Evolutionary conservation across 2,888 invertebrate genomes (phyloP), one percentile per base, ranked within the genome.

Genomic region (Scaeva pyrastri): DNA sequence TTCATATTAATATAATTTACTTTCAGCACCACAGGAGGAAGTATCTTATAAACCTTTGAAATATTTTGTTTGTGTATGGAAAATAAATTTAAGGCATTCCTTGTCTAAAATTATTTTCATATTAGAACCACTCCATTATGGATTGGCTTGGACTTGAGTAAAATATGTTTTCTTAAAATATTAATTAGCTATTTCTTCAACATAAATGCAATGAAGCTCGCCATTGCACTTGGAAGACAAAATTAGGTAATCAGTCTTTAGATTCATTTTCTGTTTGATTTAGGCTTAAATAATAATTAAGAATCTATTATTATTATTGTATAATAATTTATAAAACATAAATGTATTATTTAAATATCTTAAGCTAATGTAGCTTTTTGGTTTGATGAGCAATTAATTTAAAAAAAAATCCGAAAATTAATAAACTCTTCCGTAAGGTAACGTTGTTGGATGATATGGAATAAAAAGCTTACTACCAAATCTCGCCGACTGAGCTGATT

Each of bases 351-450:
- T n/a, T 52, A 75, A 68, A 71, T 55, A 21, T 70, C 73, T 60
- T 80, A 73, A 86, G 56, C 68, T 81, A 82, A 82, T 71, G 39
- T 74, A 78, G 73, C 77, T 73, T 78, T 86, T 86, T 86, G 86
- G 82, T 82, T 19, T 81, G 31, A 10, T 77, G 74, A 71, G 58
- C 62, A 41, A 60, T 36, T 10, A 23, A 39, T 50, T 21, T 60
- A 66, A 19, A 48, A 66, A 64, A 45, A 8, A 26, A 48, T 31
- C 21, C 16, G 5, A 41, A 60, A 41, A 39, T 85, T 89, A 92
- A 88, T 92, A 92, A 39, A 93, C 92, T 48, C 93, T 89, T 8
- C 92, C 92, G 82, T 93, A 93, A 39, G 92, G 91, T 87, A 92
- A 81, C n/a, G 89, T 89, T 80, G 90, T 90, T 71, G 91, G 91